Evolutionary conservation across 2,888 invertebrate genomes (phyloP), one percentile per base, ranked within the genome.

Genomic region (Scaptomyza cyrtandrae): DNA sequence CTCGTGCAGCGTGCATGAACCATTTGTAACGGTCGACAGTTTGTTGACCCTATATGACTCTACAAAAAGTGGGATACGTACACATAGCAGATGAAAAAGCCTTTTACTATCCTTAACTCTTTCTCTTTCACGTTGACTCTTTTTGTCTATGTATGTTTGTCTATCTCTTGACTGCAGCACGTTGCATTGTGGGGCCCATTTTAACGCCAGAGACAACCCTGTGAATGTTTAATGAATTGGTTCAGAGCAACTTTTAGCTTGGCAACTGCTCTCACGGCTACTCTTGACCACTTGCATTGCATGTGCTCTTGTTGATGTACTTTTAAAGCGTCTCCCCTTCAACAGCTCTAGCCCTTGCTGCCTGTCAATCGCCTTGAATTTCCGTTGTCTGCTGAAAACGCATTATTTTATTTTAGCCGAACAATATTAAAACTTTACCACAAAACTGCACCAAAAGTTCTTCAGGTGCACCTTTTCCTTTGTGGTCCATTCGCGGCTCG

Each of bases 221-320:
- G 76, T 84, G 81, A 76, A 83, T 83, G 63, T 83, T 83, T 83
- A 80, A 83, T 86, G 83, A 83, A 78, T 83, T 83, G 78, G 78
- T 83, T 80, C 65, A 50, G 64, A 73, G 71, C 67, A 72, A 79
- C 82, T 82, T 75, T 77, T 71, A 64, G 68, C 62, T 59, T 62
- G 55, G 62, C 69, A 68, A 56, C 61, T 46, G 58, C 52, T 66
- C 62, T 48, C 54, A 44, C 44, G 45, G 58, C 67, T 39, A 58
- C 62, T 65, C 33, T 60, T 79, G 65, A 65, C 58, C 77, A 43
- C 55, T 61, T 63, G 45, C 45, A 59, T 52, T 63, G 24, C 54
- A 69, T 76, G 60, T 55, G 54, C 54, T 72, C 53, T 54, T 46
- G 56, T 48, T 67, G 64, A 46, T 75, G 44, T 31, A 59, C 52